A percentile compares a stretch with the other conserved stretches of the same genome.
Conservation (phyloP, 2,888 invertebrate genomes). For the Spisula subtruncata region DNA sequence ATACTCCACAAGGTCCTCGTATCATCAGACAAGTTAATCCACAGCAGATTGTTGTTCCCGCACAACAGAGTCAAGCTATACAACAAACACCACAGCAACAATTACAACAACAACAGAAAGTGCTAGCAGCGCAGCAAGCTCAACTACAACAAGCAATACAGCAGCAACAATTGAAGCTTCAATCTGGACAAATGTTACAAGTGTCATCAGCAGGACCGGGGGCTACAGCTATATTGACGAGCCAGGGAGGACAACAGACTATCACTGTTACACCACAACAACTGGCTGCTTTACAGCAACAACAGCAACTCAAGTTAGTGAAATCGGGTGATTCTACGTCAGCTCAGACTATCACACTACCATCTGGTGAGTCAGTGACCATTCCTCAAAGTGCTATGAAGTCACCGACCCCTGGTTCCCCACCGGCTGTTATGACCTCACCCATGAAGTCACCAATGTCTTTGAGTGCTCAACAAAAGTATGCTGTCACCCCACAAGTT, state of each 20-base stretch:
- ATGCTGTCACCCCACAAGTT: constrained; percentile 96
- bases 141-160: constrained; percentile 86
- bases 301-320: constrained; percentile 64
- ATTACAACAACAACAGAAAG: constrained; percentile 67
- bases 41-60: constrained; percentile 64
- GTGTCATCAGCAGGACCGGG: constrained; percentile 49
- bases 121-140: constrained; percentile 65
- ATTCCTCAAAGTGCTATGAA: constrained; percentile 52
- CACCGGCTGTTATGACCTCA: constrained; percentile 61
- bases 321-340: constrained; percentile 26
- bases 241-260: constrained; percentile 53
- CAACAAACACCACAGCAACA: constrained; percentile 62
- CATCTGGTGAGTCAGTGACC: constrained; percentile 46
- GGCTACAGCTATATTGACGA: constrained; percentile 30
- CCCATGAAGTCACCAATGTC: constrained; percentile 50
- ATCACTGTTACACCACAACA: constrained; percentile 69
- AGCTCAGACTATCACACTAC: constrained; percentile 52
- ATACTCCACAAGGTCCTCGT: constrained; percentile 59
- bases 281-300: constrained; percentile 68
- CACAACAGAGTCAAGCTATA: constrained; percentile 51
- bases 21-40: constrained; percentile 69
- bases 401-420: constrained; percentile 48
- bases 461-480: constrained; percentile 89
- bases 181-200: constrained; percentile 61
- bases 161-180: constrained; percentile 77